phyloP scores from a whole-genome alignment of 2,113 vertebrate genomes.

The Eurypyga helias region DNA sequence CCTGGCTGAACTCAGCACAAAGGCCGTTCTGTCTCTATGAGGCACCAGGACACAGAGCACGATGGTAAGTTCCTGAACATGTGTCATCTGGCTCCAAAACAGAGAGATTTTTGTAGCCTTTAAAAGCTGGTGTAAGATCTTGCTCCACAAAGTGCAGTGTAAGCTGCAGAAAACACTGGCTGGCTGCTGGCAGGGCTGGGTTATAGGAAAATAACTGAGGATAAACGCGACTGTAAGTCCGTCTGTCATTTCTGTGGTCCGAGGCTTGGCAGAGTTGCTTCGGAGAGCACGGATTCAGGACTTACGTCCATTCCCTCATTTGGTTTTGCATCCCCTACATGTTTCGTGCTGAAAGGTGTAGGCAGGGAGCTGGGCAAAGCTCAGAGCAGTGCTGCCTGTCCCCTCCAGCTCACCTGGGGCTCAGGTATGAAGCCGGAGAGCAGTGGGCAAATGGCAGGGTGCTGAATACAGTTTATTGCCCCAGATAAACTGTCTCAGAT shows the following conservation, averaged over 20 bases:
- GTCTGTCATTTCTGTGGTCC: constrained; percentile 61
- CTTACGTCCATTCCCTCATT: neutral
- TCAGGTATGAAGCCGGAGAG: neutral
- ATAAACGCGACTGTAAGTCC: constrained; percentile 32
- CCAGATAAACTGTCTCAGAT: neutral
- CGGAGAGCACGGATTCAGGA: neutral
- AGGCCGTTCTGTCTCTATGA: constrained; percentile 26
- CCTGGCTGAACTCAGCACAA: too few species aligned
- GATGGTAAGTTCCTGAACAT: constrained; percentile 53
- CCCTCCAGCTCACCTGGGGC: neutral
- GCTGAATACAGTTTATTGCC: neutral
- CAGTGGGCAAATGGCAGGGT: accelerated
- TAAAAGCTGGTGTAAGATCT: constrained; percentile 44
- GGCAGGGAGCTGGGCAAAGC: neutral
- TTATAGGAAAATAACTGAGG: constrained; percentile 62
- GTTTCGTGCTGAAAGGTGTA: neutral
- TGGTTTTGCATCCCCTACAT: accelerated
- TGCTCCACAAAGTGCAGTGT: constrained; percentile 52
- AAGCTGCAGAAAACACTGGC: constrained; percentile 65
- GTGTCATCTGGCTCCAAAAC: constrained; percentile 64
- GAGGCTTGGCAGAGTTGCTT: neutral
- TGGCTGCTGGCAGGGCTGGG: constrained; percentile 44
- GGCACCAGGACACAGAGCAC: constrained; percentile 14
- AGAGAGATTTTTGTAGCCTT: constrained; percentile 58
- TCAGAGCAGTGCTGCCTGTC: accelerated